Evolutionary conservation across 2,888 invertebrate genomes (phyloP), one percentile per base, ranked within the genome.

Genomic region (Terebella lapidaria): DNA sequence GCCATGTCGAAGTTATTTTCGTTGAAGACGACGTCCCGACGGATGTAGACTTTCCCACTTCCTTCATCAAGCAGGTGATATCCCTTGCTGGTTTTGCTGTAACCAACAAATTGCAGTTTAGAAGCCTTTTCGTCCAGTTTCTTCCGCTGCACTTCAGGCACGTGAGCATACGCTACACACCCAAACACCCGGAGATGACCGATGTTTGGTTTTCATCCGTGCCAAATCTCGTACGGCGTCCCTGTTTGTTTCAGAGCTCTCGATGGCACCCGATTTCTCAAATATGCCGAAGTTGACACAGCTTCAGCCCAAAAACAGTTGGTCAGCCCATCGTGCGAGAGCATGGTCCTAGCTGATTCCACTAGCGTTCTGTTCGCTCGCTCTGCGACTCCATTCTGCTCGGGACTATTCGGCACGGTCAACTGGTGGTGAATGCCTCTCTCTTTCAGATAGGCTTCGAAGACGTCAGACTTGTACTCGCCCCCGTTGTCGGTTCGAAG

Each of bases 361-460:
- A 75, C 60, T 0, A 78, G 60, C 2, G 72, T 75, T 1, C 72
- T 56, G 27, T 76, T 76, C 28, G 70, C 69, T 1, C 75, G 46
- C 54, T 78, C 78, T 0, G 75, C 72, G 54, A 60, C 62, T 1
- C 75, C 76, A 63, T 79, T 78, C 53, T 76, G 73, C 57, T 78
- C 67, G 1, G 75, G 77, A 0, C 67, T 74, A 46, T 78, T 71
- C 0, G 73, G 66, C 1, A 67, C 65, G 1, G 76, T 71, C 18
- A 58, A 62, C 61, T 77, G 70, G 61, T 77, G 75, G 10, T 52
- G 51, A 18, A 77, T 78, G 2, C 74, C 74, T 53, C 65, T 58
- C 22, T 51, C 56, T 59, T 64, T 64, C 28, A 73, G 52, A 57
- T 60, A 72, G 3, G 60, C 46, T 3, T 69, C 62, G 28, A 76